Evolutionary conservation across 2,797 vertebrate genomes (phyloP).

Genomic region (Discoglossus pictus): DNA sequence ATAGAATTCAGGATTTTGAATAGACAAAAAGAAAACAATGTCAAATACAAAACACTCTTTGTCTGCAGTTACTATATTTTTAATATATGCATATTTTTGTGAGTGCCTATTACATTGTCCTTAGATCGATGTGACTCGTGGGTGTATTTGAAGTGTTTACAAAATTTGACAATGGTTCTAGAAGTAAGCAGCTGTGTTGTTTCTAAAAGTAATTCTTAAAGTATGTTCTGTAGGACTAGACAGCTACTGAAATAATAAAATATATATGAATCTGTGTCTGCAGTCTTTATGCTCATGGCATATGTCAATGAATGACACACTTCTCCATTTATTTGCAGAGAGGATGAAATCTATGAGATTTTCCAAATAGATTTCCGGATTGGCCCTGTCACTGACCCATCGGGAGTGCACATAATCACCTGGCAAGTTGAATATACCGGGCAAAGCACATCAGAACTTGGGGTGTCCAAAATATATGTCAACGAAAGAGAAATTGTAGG

Average conservation of each 20-base stretch:
- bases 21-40: slow-evolving; percentile 12
- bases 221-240: neutral
- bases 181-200: neutral
- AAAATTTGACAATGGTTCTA: neutral
- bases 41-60: neutral
- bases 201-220: neutral
- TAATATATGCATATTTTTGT: neutral
- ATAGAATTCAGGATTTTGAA: neutral
- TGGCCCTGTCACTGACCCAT: slow-evolving; percentile 77
- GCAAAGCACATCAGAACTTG: slow-evolving; percentile 69
- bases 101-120: neutral
- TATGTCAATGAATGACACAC: neutral
- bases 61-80: neutral
- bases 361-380: slow-evolving; percentile 91
- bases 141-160: slow-evolving; percentile 16
- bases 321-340: slow-evolving; percentile 55
- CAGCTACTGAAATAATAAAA: neutral
- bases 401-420: slow-evolving; percentile 83
- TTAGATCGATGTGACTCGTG: slow-evolving; percentile 5
- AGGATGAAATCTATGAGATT: slow-evolving; percentile 69
- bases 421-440: slow-evolving; percentile 89
- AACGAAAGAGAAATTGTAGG: slow-evolving; percentile 85
- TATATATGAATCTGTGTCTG: too few species aligned
- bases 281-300: neutral
- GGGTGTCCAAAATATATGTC: slow-evolving; percentile 86